A percentile compares a stretch with the other conserved stretches of the same genome.
Conservation (phyloP, 2,113 vertebrate genomes). For the Gymnobelideus leadbeateri region DNA sequence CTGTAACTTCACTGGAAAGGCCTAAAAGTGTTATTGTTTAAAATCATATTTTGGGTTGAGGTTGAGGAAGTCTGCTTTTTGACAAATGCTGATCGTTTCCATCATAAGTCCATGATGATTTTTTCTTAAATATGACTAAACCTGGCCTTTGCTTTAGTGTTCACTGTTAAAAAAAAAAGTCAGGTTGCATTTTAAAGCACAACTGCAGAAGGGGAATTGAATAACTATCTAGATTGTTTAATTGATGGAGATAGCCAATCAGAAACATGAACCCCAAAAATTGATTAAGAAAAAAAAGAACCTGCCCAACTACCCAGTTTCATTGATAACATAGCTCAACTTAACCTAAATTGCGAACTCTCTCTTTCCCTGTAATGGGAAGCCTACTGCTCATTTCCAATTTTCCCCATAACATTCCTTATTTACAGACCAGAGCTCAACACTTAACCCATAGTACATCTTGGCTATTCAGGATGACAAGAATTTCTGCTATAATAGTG, state of each 20-base stretch:
- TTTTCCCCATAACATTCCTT: background rate
- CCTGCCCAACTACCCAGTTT: background rate
- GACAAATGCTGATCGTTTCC: conserved; percentile 1
- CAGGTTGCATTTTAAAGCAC: conserved; percentile 4
- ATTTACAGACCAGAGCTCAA: conserved; percentile 24
- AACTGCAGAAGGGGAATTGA: background rate
- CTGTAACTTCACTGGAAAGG: conserved; percentile 27
- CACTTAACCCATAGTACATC: background rate
- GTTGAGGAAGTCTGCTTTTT: conserved; percentile 41
- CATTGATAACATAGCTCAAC: background rate
- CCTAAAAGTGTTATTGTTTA: background rate
- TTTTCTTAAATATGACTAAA: conserved; percentile 43
- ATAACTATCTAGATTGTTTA: conserved; percentile 26
- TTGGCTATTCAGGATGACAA: conserved; percentile 3
- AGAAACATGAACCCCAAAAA: background rate
- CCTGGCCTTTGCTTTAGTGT: conserved; percentile 46
- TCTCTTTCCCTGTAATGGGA: background rate
- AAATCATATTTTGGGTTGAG: conserved; percentile 1
- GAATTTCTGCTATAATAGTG: background rate
- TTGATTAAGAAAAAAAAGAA: background rate
- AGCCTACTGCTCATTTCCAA: background rate
- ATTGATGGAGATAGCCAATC: background rate
- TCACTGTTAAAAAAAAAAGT: conserved; percentile 14
- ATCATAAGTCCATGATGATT: background rate
- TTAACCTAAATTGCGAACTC: background rate